A percentile compares a stretch with the other conserved stretches of the same genome.
phyloP scores from a whole-genome alignment of 2,888 invertebrate species.

The Microctonus hyperodae region DNA sequence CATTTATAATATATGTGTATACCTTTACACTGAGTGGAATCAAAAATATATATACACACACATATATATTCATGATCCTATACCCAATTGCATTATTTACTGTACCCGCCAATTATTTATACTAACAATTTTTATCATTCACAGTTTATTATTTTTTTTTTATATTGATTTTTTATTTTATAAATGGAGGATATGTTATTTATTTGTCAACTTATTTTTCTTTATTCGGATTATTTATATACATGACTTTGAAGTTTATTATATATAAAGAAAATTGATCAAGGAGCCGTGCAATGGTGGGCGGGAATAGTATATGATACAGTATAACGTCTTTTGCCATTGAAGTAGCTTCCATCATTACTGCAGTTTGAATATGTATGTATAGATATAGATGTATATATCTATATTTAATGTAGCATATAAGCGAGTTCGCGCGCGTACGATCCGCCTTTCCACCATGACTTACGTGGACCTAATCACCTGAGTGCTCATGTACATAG shows the following conservation, averaged over 20 bases:
- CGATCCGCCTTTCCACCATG: constrained; percentile 8
- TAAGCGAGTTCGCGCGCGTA: constrained; percentile 5
- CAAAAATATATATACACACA: not conserved
- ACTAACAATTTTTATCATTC: not conserved
- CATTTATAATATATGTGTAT: not conserved
- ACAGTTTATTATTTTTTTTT: not conserved
- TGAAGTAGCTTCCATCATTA: constrained; percentile 1
- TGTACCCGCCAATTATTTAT: not conserved
- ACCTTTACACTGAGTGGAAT: not conserved
- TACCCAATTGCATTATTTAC: not conserved
- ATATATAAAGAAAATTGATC: not conserved
- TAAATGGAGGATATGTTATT: no score
- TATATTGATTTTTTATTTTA: not conserved
- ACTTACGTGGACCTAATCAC: constrained; percentile 40
- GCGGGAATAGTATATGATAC: not conserved
- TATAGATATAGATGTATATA: not conserved
- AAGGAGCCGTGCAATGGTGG: not conserved
- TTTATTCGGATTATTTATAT: not conserved
- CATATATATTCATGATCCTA: not conserved
- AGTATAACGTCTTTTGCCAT: not conserved
- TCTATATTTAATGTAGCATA: not conserved
- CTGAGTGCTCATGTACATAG: constrained; percentile 34
- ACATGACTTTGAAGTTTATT: not conserved
- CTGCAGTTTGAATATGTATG: not conserved
- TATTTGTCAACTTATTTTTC: not conserved